phyloP scores from a whole-genome alignment of 2,888 invertebrate genomes.

The Melitaea athalia region DNA sequence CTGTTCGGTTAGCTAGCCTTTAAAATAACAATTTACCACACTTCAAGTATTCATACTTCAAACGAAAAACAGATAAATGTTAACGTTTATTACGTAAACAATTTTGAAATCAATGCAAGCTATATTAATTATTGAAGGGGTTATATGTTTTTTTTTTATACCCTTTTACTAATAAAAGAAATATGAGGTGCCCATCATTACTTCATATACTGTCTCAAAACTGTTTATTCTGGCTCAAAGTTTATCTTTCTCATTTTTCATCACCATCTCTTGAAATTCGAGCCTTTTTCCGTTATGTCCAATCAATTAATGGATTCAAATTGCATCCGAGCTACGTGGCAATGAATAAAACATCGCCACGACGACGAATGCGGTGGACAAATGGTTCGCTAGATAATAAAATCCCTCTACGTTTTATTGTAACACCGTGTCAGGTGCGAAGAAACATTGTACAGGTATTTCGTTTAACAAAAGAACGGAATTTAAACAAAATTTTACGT shows the following conservation, averaged over 20 bases:
- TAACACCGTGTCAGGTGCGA: slow-evolving; percentile 10
- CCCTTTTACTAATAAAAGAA: no score
- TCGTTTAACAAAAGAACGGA: background rate
- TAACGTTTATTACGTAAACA: no score
- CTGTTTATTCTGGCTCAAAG: background rate
- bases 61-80: no score
- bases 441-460: slow-evolving; percentile 20
- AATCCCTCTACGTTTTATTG: slow-evolving; percentile 26
- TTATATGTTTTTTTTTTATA: no score
- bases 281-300: slow-evolving; percentile 23
- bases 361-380: slow-evolving; percentile 29
- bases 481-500: background rate
- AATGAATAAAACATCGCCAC: slow-evolving; percentile 46
- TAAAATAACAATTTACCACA: no score
- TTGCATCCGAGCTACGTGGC: slow-evolving; percentile 33
- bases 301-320: slow-evolving; percentile 46
- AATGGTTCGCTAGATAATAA: slow-evolving; percentile 33
- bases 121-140: no score
- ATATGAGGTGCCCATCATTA: no score
- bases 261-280: slow-evolving; percentile 17
- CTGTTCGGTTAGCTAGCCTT: no score
- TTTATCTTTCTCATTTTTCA: background rate
- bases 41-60: no score
- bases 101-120: no score
- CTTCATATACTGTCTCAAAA: no score